phyloP scores from a whole-genome alignment of 2,888 invertebrate species.

The Eudasyphora cyanicolor region DNA sequence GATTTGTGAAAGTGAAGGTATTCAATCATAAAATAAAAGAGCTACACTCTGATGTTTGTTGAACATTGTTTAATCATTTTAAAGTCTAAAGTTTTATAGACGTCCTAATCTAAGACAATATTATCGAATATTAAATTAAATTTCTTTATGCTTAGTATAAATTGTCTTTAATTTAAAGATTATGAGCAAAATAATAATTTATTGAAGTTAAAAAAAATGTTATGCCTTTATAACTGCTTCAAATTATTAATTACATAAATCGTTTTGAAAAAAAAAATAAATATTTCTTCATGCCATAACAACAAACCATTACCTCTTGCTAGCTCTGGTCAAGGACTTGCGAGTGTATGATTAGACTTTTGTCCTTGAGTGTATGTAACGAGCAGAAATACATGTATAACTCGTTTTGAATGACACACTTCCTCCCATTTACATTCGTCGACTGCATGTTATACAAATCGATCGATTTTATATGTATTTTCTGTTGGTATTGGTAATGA shows the following conservation, averaged over 20 bases:
- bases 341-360: neutral
- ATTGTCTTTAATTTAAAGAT: too few species aligned
- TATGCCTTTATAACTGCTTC: too few species aligned
- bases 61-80: too few species aligned
- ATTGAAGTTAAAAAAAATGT: too few species aligned
- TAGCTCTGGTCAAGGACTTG: neutral
- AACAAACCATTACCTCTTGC: neutral
- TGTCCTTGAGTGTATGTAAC: neutral
- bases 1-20: neutral
- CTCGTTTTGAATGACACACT: slow-evolving; percentile 14
- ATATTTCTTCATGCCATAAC: neutral
- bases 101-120: too few species aligned
- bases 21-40: neutral
- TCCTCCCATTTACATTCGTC: neutral
- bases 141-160: too few species aligned
- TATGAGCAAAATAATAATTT: too few species aligned
- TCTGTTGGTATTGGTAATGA: neutral
- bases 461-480: slow-evolving; percentile 36
- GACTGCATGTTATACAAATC: slow-evolving; percentile 29
- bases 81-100: too few species aligned
- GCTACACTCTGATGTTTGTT: too few species aligned
- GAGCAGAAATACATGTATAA: neutral
- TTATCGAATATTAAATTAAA: too few species aligned
- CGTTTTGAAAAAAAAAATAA: too few species aligned
- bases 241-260: too few species aligned